Percentiles rank a stretch among this genome's conserved stretches.
Conservation (phyloP, 2,797 vertebrate species). For the Strix occidentalis region DNA sequence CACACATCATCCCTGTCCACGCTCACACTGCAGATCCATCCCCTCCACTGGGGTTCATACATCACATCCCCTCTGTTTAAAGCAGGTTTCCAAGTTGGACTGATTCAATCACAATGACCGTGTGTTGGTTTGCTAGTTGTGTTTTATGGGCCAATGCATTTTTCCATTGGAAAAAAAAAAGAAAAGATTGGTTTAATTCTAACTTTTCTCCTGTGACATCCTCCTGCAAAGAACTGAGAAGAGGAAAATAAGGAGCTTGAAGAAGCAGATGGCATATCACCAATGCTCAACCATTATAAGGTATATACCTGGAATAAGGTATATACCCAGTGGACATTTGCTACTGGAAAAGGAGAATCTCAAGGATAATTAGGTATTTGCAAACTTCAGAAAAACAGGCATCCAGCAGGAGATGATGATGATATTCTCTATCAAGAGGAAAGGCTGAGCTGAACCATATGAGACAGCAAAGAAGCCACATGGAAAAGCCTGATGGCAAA, state of each 20-base stretch:
- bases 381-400: not conserved
- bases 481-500: not conserved
- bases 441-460: not conserved
- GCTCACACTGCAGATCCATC: not conserved
- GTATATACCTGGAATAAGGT: not conserved
- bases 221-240: not conserved
- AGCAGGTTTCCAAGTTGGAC: not conserved
- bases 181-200: rapidly evolving
- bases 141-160: not conserved
- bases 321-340: not conserved
- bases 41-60: not conserved
- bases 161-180: not conserved
- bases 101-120: not conserved
- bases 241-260: not conserved
- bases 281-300: not conserved
- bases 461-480: not conserved
- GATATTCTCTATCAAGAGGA: not conserved
- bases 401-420: not conserved
- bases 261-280: not conserved
- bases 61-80: not conserved
- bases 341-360: not conserved
- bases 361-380: not conserved
- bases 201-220: not conserved
- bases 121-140: not conserved
- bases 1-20: rapidly evolving